These are phyloP conservation scores for Epinephelus malabaricus DNA, from an alignment of 2,797 vertebrate species.

Conservation along the genomic window DNA sequence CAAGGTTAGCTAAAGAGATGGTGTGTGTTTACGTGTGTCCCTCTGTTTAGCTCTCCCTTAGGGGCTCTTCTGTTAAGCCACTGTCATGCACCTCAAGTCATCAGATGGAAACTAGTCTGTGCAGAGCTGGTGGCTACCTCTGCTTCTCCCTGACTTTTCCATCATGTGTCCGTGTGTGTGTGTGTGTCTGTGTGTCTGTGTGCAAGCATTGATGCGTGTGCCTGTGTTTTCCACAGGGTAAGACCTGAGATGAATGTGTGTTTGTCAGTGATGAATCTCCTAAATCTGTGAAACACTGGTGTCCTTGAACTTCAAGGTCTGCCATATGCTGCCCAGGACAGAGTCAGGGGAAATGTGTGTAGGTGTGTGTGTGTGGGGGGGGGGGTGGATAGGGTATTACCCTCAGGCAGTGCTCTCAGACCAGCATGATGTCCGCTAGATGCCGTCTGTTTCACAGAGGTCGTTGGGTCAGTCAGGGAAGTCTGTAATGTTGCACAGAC, in stretches of 20 bases:
- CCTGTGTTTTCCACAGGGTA: constrained; percentile 55
- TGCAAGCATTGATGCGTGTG: constrained; percentile 1
- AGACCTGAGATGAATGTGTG: constrained; percentile 72
- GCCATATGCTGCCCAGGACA: constrained; percentile 80
- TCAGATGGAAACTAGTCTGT: constrained; percentile 46
- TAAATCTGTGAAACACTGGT: constrained; percentile 78
- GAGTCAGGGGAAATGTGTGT: constrained; percentile 59
- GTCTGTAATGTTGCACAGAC: constrained; percentile 7
- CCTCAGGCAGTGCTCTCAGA: constrained; percentile 42
- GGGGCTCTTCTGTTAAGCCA: constrained; percentile 23
- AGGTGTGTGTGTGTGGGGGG: constrained; percentile 10
- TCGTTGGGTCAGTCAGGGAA: constrained; percentile 39
- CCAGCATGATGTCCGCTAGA: constrained; percentile 46
- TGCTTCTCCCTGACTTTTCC: constrained; percentile 39
- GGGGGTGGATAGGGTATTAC: constrained; percentile 34
- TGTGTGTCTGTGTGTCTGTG: constrained; percentile 9
- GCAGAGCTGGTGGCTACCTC: constrained; percentile 35
- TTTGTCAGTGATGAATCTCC: constrained; percentile 84
- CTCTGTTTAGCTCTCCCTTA: constrained; percentile 22
- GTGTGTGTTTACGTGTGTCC: constrained; percentile 35
- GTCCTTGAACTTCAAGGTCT: constrained; percentile 85
- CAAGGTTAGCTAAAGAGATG: constrained; percentile 50
- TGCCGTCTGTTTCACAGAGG: constrained; percentile 55
- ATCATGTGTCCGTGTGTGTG: constrained; percentile 15
- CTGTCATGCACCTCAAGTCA: constrained; percentile 42